A percentile compares a stretch with the other conserved stretches of the same genome.
Conservation (phyloP, 1,140 invertebrate species). For the Pomacea maculata region DNA sequence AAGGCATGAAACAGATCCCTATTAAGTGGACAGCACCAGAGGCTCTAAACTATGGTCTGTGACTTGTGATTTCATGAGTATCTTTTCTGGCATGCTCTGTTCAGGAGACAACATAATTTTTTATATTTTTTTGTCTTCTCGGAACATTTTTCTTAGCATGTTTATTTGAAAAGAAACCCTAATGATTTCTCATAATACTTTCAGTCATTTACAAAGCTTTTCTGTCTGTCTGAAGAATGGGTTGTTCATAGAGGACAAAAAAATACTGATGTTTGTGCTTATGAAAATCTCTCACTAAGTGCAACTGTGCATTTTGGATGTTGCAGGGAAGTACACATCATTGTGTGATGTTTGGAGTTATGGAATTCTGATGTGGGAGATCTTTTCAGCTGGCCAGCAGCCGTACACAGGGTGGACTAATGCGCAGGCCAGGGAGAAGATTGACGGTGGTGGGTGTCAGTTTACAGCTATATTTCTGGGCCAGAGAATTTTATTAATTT, state of each 20-base stretch:
- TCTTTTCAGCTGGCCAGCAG: conserved; percentile 91
- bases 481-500: not conserved
- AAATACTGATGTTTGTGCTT: not conserved
- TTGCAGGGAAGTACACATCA: conserved; percentile 89
- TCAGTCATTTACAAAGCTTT: too few relatives aligned
- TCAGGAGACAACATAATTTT: not conserved
- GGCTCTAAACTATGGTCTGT: conserved; percentile 90
- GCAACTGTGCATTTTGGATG: not conserved
- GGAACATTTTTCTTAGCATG: too few relatives aligned
- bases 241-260: not conserved
- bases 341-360: conserved; percentile 99
- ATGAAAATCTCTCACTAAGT: not conserved
- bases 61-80: conserved; percentile 14
- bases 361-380: conserved; percentile 96
- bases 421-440: conserved; percentile 78
- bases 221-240: not conserved
- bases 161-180: not conserved
- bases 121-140: too few relatives aligned
- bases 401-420: conserved; percentile 87
- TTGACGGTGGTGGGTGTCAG: conserved; percentile 80
- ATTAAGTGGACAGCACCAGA: conserved; percentile 98
- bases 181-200: not conserved
- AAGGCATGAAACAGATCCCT: conserved; percentile 97
- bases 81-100: not conserved
- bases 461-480: not conserved